Evolutionary conservation across 2,113 vertebrate species (phyloP), one percentile per base, ranked within the genome.

Genomic region (Pithys albifrons): DNA sequence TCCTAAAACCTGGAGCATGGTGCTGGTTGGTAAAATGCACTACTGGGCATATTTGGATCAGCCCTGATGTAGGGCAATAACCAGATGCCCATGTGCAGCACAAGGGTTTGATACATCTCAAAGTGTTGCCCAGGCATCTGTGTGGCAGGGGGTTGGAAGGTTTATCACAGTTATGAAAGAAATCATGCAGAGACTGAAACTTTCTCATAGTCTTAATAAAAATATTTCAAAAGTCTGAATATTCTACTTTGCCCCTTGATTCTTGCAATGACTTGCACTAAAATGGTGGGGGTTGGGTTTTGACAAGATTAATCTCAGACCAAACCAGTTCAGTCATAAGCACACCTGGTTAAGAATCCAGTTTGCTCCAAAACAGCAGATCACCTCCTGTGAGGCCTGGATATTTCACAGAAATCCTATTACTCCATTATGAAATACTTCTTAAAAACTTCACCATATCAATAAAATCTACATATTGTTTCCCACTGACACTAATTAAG

Each of bases 401-500:
- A 18, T 49, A 45, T 48, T 70, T 33, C 65, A 88, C 17, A 55
- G 23, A 22, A 80, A 72, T 41, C 10, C 1, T 12, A 74, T 46
- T 33, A 54, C 35, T 58, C 19, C 59, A 51, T 77, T 28, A 61
- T 7, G 8, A 93, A 81, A 22, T 20, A 65, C 41, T 37, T 37
- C 72, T 71, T 35, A 37, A 72, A 75, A 64, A 89, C 55, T 80
- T 83, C n/a, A 97, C 77, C 89, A 27, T 89, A 97, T 77, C 93
- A 97, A 94, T 93, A 95, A 96, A 78, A 93, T 95, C 92, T 93
- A 95, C 90, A 91, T 93, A 96, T 96, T 96, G 94, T 88, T 92
- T 97, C 35, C 48, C 94, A 97, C 93, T 95, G 92, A 95, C 82
- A 93, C 75, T 96, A 95, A 97, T 96, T 93, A 97, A 97, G 91